Evolutionary conservation across 1,140 invertebrate genomes (phyloP), one percentile per base, ranked within the genome.

Genomic region (Amphibalanus amphitrite): DNA sequence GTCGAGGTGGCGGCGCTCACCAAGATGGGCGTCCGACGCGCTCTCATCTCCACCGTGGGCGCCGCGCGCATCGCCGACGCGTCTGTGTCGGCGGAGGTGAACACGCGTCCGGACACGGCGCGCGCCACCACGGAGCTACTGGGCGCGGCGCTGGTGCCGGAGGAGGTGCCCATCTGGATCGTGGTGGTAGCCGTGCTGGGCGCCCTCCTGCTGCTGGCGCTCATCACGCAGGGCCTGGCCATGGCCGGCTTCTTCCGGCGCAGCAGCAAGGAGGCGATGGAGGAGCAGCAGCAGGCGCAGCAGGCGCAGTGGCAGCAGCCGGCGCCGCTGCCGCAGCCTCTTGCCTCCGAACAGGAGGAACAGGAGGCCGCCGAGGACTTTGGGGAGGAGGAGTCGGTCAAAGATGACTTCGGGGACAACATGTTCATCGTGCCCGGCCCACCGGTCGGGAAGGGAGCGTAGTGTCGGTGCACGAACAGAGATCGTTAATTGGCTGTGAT

Each of bases 151-250:
- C 38, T 38, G 6, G 17, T 17, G 6, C 38, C 6, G 13, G 47
- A 59, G 23, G 47, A 59, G 17, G 72, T 77, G 3, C 71, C 73
- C 13, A 72, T 70, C 71, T 74, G 73, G 73, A 38, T 72, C 28
- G 71, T 72, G 64, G 67, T 74, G 10, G 30, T 74, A 29, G 73
- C 73, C 29, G 71, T 74, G 23, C 69, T 74, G 29, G 73, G 69
- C 4, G 73, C 70, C 6, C 69, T 74, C 23, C 65, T 74, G 64
- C 73, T 74, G 25, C 65, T 74, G 69, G 47, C 47, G n/a, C 73
- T 74, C 1, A 26, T 74, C 23, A 69, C 71, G 23, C 72, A 74
- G 71, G 71, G 64, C 10, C 59, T 74, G 17, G 69, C 71, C 40
- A 72, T 71, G 71, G 73, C 47, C 3, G 47, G 47, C 47, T 59